Evolutionary conservation across 2,888 invertebrate species (phyloP).

Genomic region (Xestia rhomboidea): DNA sequence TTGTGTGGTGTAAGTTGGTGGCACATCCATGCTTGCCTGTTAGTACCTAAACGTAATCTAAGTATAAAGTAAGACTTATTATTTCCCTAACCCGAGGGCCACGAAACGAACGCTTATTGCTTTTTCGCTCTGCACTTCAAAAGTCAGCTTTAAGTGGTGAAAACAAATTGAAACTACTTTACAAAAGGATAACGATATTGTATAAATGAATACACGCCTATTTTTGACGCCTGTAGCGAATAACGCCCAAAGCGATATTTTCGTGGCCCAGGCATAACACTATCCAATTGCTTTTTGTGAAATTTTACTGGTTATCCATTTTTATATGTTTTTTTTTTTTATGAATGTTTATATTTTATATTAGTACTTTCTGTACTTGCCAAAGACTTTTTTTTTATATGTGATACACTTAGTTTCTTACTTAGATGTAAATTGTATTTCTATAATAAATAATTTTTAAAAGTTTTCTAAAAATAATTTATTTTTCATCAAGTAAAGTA

Average conservation of each 20-base stretch:
- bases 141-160: too few species aligned
- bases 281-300: slow-evolving; percentile 51
- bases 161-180: too few species aligned
- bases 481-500: slow-evolving; percentile 44
- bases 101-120: too few species aligned
- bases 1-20: slow-evolving; percentile 44
- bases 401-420: slow-evolving; percentile 89
- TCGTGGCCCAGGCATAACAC: too few species aligned
- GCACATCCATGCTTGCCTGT: slow-evolving; percentile 62
- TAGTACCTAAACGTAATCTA: slow-evolving; percentile 67
- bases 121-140: too few species aligned
- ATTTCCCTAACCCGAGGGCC: slow-evolving; percentile 43
- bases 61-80: slow-evolving; percentile 60
- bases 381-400: slow-evolving; percentile 89
- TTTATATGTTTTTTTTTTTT: slow-evolving; percentile 71
- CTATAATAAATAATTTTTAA: slow-evolving; percentile 77
- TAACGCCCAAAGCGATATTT: too few species aligned
- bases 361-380: slow-evolving; percentile 85
- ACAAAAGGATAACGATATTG: too few species aligned
- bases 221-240: too few species aligned
- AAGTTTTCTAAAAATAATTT: slow-evolving; percentile 66
- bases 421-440: slow-evolving; percentile 83
- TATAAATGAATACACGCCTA: too few species aligned
- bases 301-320: slow-evolving; percentile 66
- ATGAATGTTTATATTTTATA: slow-evolving; percentile 71